Evolutionary conservation across 2,797 vertebrate species (phyloP).

Genomic region (Antrozous pallidus): DNA sequence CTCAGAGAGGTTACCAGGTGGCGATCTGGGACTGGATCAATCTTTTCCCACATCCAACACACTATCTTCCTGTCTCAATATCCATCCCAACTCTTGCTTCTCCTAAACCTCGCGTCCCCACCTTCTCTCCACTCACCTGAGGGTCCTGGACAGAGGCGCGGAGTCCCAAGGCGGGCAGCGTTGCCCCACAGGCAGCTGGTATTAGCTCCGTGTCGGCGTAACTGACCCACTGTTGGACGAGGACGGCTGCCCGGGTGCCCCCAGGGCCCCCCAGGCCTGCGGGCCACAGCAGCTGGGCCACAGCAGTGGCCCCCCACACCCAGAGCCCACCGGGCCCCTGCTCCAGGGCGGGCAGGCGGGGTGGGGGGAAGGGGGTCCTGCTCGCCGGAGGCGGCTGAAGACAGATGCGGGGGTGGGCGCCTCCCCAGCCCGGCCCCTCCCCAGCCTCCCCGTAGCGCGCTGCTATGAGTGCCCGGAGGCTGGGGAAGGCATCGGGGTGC

Average conservation of each 20-base stretch:
- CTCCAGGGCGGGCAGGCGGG: constrained; percentile 72
- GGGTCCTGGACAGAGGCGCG: constrained; percentile 55
- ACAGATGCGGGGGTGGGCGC: constrained; percentile 61
- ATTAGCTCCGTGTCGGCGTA: constrained; percentile 90
- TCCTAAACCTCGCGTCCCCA: background rate
- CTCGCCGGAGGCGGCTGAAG: constrained; percentile 70
- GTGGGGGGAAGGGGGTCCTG: constrained; percentile 67
- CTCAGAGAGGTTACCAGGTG: background rate
- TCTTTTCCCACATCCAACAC: background rate
- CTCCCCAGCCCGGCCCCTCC: constrained; percentile 68
- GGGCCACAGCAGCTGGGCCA: constrained; percentile 75
- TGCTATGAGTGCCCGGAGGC: constrained; percentile 87
- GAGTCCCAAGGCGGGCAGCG: constrained; percentile 87
- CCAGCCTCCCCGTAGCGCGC: constrained; percentile 82
- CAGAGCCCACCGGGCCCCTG: constrained; percentile 73
- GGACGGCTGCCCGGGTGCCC: constrained; percentile 80
- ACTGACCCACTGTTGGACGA: constrained; percentile 92
- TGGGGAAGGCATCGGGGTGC: constrained; percentile 90
- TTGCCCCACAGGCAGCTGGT: constrained; percentile 86
- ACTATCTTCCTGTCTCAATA: background rate
- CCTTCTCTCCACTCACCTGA: constrained; percentile 37
- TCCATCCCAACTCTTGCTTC: background rate
- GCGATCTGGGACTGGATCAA: background rate
- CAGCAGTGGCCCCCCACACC: constrained; percentile 75
- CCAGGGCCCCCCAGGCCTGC: constrained; percentile 69